phyloP scores from a whole-genome alignment of 2,113 vertebrate species.

The Pangasianodon gigas region DNA sequence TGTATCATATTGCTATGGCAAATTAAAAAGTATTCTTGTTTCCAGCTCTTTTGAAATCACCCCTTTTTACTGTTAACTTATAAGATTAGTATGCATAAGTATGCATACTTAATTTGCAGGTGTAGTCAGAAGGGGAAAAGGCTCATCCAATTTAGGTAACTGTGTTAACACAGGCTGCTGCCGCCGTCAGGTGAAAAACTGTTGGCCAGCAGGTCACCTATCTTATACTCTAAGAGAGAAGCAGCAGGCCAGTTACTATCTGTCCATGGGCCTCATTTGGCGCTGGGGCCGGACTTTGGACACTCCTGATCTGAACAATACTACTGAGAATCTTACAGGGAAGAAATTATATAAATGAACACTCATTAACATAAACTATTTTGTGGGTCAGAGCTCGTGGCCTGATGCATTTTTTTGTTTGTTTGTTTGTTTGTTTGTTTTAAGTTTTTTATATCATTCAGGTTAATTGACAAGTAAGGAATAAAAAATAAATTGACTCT shows the following conservation, averaged over 20 bases:
- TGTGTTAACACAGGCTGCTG: not conserved
- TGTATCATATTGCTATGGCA: not conserved
- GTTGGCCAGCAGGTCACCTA: not conserved
- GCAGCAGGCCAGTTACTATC: no score
- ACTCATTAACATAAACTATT: no score
- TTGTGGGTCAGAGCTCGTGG: no score
- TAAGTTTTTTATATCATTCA: no score
- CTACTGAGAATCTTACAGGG: not conserved
- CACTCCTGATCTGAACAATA: not conserved
- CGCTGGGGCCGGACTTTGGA: no score
- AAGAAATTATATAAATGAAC: not conserved
- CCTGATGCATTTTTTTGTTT: no score
- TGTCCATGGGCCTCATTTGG: no score
- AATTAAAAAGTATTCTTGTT: not conserved
- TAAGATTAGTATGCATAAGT: no score
- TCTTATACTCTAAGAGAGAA: not conserved
- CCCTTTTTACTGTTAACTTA: not conserved
- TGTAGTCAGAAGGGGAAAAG: not conserved
- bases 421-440: no score
- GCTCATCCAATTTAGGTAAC: not conserved
- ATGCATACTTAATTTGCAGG: not conserved
- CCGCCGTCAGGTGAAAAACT: not conserved
- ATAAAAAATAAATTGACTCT: not conserved
- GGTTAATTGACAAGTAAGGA: no score
- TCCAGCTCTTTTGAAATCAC: not conserved